These are phyloP conservation scores for Drosophila eugracilis DNA, from an alignment of 1,140 invertebrate species.

Conservation along the genomic window DNA sequence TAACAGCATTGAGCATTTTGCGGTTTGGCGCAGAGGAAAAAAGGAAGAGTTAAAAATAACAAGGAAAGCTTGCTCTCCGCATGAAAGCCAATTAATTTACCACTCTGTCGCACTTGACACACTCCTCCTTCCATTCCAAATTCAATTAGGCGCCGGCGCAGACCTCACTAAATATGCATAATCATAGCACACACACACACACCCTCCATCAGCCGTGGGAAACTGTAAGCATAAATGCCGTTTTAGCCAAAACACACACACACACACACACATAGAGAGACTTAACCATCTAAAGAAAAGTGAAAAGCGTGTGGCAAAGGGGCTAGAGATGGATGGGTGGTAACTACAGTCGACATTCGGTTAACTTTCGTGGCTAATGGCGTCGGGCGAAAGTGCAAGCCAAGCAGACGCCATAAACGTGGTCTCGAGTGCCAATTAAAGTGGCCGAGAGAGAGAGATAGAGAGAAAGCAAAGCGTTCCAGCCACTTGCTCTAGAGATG, in stretches of 20 bases:
- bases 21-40: background rate
- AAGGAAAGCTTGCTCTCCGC: slow-evolving; percentile 5
- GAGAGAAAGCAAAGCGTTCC: slow-evolving; percentile 28
- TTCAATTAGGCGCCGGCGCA: slow-evolving; percentile 72
- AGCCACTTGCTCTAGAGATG: slow-evolving; percentile 50
- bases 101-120: slow-evolving; percentile 46
- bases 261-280: slow-evolving; percentile 1
- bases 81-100: slow-evolving; percentile 65
- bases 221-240: slow-evolving; percentile 63
- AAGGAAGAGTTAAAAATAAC: slow-evolving; percentile 35
- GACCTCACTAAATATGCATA: slow-evolving; percentile 72
- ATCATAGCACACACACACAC: slow-evolving; percentile 37
- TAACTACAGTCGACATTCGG: slow-evolving; percentile 31
- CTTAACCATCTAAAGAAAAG: background rate
- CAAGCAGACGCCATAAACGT: slow-evolving; percentile 67
- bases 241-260: slow-evolving; percentile 35
- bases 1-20: slow-evolving; percentile 3
- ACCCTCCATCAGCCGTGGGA: background rate
- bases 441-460: slow-evolving; percentile 43
- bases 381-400: slow-evolving; percentile 67
- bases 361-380: slow-evolving; percentile 64
- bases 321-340: background rate
- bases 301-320: slow-evolving; percentile 23
- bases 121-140: slow-evolving; percentile 40
- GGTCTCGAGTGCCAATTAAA: slow-evolving; percentile 77